Evolutionary conservation across 2,888 invertebrate species (phyloP), one percentile per base, ranked within the genome.

Genomic region (Stenchaetothrips biformis): DNA sequence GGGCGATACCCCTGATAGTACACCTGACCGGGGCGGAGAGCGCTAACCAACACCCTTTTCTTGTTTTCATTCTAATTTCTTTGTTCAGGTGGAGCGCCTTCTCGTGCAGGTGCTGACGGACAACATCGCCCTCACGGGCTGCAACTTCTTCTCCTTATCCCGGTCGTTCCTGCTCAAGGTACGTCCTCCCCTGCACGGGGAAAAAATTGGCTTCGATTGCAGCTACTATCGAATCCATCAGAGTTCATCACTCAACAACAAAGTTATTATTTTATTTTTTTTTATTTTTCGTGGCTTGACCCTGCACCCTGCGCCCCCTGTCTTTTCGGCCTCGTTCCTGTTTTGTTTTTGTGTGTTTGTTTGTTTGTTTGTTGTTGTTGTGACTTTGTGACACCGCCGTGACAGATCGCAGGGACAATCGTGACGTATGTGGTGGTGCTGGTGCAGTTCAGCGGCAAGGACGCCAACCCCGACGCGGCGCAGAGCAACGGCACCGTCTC

Each of bases 391-490:
- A 13, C 59, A 59, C 59, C 16, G 37, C 59, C 6, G 25, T 67
- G n/a, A 25, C 67, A 67, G 67, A 21, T 67, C 9, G 67, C 67
- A 9, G 67, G 67, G 4, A 67, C 67, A 2, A 67, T 67, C n/a
- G 25, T 25, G n/a, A 67, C 67, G 1, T 67, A 67, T 9, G 67
- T 25, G 21, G 67, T 67, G 1, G 67, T 67, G 7, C 67, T 67
- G 7, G 67, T 67, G n/a, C 67, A 67, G 67, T 67, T 67, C 25
- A 67, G 25, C 25, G 67, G 67, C n/a, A 67, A 67, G 25, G 67
- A 67, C 21, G 18, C 67, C 6, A 67, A 67, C 67, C 67, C 67
- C 9, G 67, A 67, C 25, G 67, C 67, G 9, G 67, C 67, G 21
- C 67, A 67, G 25, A 67, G 67, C 25, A 67, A 67, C 67, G 67